Evolutionary conservation across 2,888 invertebrate species (phyloP), one percentile per base, ranked within the genome.

Genomic region (Diplazon laetatorius): DNA sequence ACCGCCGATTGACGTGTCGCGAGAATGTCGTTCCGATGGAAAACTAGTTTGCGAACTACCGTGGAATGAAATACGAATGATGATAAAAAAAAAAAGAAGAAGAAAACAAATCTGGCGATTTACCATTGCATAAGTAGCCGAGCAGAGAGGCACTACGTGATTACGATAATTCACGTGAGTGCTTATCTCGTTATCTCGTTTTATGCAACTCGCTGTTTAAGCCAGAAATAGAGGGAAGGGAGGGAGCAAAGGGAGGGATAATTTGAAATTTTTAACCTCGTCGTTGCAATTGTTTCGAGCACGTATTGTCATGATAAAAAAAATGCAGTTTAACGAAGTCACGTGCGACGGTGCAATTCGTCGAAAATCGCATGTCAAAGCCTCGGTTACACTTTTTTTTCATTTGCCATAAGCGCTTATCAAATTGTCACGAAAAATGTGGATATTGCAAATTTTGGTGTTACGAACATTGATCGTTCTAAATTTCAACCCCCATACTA

Each of bases 41-140:
- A 12, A 63, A 30, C 30, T 2, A 30, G 2, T 59, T 50, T 69
- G 37, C 63, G 69, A 66, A 52, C 25, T 44, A 0, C 16, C 42
- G 66, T 71, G 14, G 59, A 52, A 39, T 25, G 46, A 48, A 44
- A n/a, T n/a, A n/a, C n/a, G n/a, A n/a, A n/a, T 2, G 6, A 30
- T 30, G 6, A 30, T 6, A 30, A 5, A 66, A 59, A 42, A 18
- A 14, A 8, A 18, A 25, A 35, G 14, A 12, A 14, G 35, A 37
- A n/a, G n/a, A 16, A 59, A 42, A 44, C n/a, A 63, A 48, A 50
- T 48, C 39, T 46, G 42, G 42, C 65, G 59, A 12, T 18, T 20
- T 22, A 60, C 37, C 44, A 55, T 76, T 76, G 66, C 66, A 65
- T 76, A 76, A 76, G 63, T 37, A 46, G 20, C 25, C 50, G 1